These are phyloP conservation scores for Paratilapia polleni DNA, from an alignment of 2,113 vertebrate species.

Conservation along the genomic window DNA sequence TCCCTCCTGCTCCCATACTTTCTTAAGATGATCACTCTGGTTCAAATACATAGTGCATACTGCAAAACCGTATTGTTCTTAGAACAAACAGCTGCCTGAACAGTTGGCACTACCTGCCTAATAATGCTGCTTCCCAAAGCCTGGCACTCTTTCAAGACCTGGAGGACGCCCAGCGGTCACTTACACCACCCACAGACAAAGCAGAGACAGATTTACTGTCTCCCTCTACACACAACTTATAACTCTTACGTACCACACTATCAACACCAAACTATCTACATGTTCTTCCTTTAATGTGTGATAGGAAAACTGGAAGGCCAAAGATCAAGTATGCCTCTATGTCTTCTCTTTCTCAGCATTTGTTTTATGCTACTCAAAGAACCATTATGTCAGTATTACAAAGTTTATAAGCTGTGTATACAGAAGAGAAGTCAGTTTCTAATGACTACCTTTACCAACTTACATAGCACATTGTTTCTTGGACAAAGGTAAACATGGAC, in stretches of 20 bases:
- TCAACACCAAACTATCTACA: constrained; percentile 11
- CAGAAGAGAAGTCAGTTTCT: not conserved
- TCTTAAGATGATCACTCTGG: constrained; percentile 15
- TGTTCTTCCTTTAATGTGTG: not conserved
- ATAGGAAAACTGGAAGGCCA: not conserved
- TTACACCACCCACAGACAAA: constrained; percentile 39
- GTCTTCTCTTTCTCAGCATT: not conserved
- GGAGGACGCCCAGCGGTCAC: constrained; percentile 68
- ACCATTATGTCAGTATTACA: not conserved
- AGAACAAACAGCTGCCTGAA: constrained; percentile 64
- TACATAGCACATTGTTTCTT: not conserved
- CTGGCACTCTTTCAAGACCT: constrained; percentile 65
- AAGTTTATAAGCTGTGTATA: not conserved
- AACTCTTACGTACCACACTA: not conserved
- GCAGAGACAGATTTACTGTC: constrained; percentile 33
- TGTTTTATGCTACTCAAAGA: not conserved
- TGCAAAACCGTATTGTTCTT: constrained; percentile 49
- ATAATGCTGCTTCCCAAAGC: constrained; percentile 53
- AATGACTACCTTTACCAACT: not conserved
- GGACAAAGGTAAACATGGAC: not conserved
- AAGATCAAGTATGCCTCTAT: not conserved
- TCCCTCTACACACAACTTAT: constrained; percentile 13
- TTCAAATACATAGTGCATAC: constrained; percentile 52
- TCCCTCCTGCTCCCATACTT: not conserved
- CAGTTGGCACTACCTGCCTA: constrained; percentile 71